Base-by-base conservation (phyloP, 2,797 vertebrate genomes). In the Pipistrellus pygmaeus region DNA sequence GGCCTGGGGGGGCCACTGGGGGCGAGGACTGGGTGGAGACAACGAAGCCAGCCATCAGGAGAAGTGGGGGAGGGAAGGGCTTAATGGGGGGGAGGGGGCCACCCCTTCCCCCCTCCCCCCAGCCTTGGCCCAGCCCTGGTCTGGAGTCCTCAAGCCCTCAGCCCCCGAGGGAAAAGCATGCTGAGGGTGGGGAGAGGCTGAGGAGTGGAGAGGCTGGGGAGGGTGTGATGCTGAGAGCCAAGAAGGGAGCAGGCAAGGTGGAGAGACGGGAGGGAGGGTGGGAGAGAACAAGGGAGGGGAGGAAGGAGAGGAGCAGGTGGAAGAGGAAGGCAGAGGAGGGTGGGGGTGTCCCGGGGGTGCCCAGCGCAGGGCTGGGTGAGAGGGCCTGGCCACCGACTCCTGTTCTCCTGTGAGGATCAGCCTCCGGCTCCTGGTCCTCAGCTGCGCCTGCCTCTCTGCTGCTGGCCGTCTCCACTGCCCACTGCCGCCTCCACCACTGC, bases 1-100 rank as follows among this genome's bases (percentile, higher is more conserved):
- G 96, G 84, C 96, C 96, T 96, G 94, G 96, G 94, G 96, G 96
- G 94, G 95, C 94, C 95, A 95, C 96, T 0, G 96, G 96, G 97
- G 97, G 93, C 9, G 92, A 95, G 94, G 95, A 87, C 88, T 78
- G 97, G 92, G 71, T 91, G 94, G 73, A 93, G 92, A 92, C 92
- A 53, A 85, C 60, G 71, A 93, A 92, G 95, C 89, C 35, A 71
- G 96, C 96, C 96, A 96, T 95, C 86, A 85, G 95, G 96, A 83
- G 75, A 64, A 51, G 69, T 66, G 97, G 97, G 95, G 96, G 95
- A 85, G 84, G 92, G 97, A 96, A 84, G 95, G 91, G 81, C 5
- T 25, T 5, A 2, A 0, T n/a, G 23, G 95, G 96, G 97, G 97
- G 96, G 88, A 90, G 97, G 97, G 95, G 96, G 89, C 23, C 30